Evolutionary conservation across 2,888 invertebrate genomes (phyloP).

Genomic region (Lepidocyrtoides sp.): DNA sequence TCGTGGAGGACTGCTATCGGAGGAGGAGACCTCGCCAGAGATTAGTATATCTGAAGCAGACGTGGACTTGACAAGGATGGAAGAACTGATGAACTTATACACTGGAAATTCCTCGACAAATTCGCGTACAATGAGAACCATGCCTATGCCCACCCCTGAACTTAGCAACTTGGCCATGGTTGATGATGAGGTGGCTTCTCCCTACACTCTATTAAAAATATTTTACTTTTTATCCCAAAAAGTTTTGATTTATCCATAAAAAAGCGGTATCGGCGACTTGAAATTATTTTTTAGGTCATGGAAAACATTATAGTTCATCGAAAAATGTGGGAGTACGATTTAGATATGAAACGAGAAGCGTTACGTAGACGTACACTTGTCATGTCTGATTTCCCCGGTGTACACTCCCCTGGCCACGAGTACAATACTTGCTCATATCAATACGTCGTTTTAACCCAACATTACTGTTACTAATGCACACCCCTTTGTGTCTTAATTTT

Average conservation of each 20-base stretch:
- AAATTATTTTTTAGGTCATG: constrained; percentile 62
- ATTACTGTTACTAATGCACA: background rate
- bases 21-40: constrained; percentile 22
- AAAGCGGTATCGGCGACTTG: background rate
- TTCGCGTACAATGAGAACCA: constrained; percentile 1
- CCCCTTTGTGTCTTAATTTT: background rate
- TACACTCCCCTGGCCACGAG: constrained; percentile 62
- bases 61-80: constrained; percentile 49
- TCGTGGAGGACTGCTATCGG: background rate
- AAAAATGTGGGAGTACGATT: constrained; percentile 76
- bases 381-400: constrained; percentile 65
- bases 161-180: constrained; percentile 49
- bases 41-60: constrained; percentile 59
- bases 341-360: constrained; percentile 81
- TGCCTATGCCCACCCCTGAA: constrained; percentile 25
- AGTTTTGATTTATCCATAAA: background rate
- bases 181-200: constrained; percentile 54
- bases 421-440: background rate
- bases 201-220: background rate
- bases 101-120: background rate
- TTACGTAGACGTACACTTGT: constrained; percentile 66
- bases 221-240: background rate
- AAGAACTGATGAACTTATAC: constrained; percentile 52
- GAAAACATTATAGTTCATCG: constrained; percentile 64
- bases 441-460: background rate